Evolutionary conservation across 2,888 invertebrate species (phyloP).

Genomic region (Cephus rjabovi): DNA sequence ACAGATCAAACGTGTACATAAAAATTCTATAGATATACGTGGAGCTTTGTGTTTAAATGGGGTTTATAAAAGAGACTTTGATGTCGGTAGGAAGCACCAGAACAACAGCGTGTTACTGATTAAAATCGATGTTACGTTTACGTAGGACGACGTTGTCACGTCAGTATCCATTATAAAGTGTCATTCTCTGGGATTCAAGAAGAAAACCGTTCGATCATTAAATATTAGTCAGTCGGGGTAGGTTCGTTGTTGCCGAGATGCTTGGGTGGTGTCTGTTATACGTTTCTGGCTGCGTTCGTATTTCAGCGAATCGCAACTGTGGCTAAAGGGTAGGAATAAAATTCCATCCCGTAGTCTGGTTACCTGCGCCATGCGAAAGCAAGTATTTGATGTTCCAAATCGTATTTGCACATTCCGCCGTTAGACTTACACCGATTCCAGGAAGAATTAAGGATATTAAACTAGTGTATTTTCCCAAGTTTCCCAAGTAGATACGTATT

Average conservation of each 20-base stretch:
- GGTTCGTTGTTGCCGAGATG: neutral
- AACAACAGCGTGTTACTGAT: neutral
- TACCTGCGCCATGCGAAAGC: neutral
- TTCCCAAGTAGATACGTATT: neutral
- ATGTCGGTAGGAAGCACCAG: neutral
- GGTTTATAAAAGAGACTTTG: neutral
- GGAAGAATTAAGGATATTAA: neutral
- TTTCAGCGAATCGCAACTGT: neutral
- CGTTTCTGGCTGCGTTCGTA: neutral
- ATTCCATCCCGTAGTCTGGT: neutral
- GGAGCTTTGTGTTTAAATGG: neutral
- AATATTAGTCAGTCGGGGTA: neutral
- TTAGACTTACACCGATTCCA: neutral
- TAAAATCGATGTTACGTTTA: neutral
- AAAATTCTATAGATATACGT: neutral
- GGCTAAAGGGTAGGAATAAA: neutral
- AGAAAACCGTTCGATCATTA: neutral
- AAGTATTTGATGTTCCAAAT: slow-evolving; percentile 5
- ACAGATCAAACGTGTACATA: neutral
- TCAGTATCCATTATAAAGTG: neutral
- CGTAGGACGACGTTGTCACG: neutral
- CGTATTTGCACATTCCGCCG: neutral
- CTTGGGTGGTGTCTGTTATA: no score
- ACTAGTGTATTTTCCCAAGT: neutral
- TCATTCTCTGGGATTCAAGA: neutral